Conservation (phyloP, 2,113 vertebrate species). For the Cyphomyrus discorhynchus region DNA sequence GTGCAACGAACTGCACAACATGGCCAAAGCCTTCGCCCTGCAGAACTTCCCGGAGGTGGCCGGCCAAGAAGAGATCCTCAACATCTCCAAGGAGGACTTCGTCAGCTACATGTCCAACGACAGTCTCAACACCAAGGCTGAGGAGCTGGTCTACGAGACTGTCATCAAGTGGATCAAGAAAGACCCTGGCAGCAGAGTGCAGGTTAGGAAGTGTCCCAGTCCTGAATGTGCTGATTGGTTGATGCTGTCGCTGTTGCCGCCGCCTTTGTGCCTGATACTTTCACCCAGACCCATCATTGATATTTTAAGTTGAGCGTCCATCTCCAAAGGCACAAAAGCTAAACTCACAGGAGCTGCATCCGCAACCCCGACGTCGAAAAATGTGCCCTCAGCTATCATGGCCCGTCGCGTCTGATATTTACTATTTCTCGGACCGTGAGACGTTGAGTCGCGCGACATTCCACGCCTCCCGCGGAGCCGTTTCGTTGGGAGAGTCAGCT, state of each 20-base stretch:
- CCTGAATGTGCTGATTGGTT: background rate
- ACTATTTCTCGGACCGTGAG: background rate
- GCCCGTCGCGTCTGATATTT: background rate
- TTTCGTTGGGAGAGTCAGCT: background rate
- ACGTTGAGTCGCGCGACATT: background rate
- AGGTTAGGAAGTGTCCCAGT: constrained; percentile 59
- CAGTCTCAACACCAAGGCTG: constrained; percentile 94
- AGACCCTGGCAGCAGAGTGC: constrained; percentile 71
- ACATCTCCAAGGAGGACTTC: constrained; percentile 88
- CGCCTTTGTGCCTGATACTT: background rate
- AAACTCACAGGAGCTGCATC: background rate
- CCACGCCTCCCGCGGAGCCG: background rate
- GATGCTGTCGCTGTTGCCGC: background rate
- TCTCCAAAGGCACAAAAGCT: background rate
- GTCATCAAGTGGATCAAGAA: constrained; percentile 97
- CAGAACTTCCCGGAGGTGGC: constrained; percentile 97
- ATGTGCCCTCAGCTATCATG: background rate
- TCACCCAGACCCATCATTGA: background rate
- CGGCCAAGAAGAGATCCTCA: constrained; percentile 88
- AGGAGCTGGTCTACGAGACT: constrained; percentile 94
- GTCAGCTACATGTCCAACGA: constrained; percentile 92
- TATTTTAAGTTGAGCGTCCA: background rate
- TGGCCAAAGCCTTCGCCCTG: constrained; percentile 95
- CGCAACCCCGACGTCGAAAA: background rate
- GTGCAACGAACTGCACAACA: constrained; percentile 93